Percentiles rank a stretch among this genome's conserved stretches.
phyloP scores from a whole-genome alignment of 2,797 vertebrate genomes.

The Distichodus sexfasciatus region DNA sequence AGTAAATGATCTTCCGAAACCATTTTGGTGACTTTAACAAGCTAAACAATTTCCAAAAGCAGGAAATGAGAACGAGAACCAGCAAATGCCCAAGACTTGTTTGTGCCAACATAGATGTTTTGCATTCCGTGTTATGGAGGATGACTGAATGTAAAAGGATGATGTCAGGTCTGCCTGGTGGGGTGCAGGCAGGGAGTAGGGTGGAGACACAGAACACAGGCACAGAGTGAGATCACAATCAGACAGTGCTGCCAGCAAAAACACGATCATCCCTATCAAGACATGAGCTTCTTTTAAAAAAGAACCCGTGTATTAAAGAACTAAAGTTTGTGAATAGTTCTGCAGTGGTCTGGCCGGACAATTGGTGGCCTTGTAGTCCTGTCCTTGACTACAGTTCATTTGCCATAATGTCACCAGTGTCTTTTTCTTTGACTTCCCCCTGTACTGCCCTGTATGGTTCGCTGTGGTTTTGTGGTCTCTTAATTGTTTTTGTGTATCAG shows the following conservation, averaged over 20 bases:
- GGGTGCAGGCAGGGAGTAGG: constrained; percentile 33
- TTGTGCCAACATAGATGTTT: constrained; percentile 58
- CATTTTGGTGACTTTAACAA: background rate
- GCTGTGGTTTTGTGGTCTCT: too few relatives aligned
- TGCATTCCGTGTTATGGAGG: constrained; percentile 51
- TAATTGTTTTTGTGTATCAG: too few relatives aligned
- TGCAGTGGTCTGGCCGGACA: too few relatives aligned
- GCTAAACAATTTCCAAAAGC: constrained; percentile 50
- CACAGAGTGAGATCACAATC: constrained; percentile 31
- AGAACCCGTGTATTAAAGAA: too few relatives aligned
- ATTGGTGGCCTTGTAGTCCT: too few relatives aligned
- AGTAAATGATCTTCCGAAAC: background rate
- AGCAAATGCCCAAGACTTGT: background rate
- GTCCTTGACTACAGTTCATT: too few relatives aligned
- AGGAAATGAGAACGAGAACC: constrained; percentile 41
- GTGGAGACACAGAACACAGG: constrained; percentile 7
- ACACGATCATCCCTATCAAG: constrained; percentile 4
- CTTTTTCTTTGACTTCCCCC: too few relatives aligned
- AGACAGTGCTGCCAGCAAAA: constrained; percentile 13
- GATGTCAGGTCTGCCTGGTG: constrained; percentile 57
- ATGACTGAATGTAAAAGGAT: constrained; percentile 57
- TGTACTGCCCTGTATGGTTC: too few relatives aligned
- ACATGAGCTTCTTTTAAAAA: background rate
- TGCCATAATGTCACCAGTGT: too few relatives aligned
- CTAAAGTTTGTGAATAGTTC: too few relatives aligned